Percentiles rank a stretch among this genome's conserved stretches.
These are phyloP conservation scores for Hirundichthys speculiger DNA, from an alignment of 2,113 vertebrate species.

Conservation along the genomic window DNA sequence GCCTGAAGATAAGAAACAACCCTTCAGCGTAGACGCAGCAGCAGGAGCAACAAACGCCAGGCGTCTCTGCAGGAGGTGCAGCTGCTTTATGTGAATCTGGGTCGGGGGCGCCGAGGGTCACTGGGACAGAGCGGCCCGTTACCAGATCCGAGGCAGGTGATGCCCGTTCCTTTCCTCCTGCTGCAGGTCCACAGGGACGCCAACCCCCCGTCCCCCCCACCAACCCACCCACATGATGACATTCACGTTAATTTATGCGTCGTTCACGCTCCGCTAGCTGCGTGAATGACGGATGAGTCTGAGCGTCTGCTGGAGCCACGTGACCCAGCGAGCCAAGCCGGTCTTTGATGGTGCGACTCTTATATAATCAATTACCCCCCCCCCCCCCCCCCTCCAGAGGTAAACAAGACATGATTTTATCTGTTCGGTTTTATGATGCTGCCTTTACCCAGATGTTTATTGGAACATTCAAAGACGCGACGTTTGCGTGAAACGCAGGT, in stretches of 20 bases:
- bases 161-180: conserved; percentile 7
- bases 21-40: too few species aligned
- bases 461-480: too few species aligned
- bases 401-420: conserved; percentile 66
- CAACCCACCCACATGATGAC: not conserved
- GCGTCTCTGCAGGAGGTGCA: not conserved
- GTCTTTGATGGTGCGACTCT: not conserved
- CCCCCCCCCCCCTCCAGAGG: conserved; percentile 63
- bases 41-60: too few species aligned
- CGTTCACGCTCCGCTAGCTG: not conserved
- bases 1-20: too few species aligned
- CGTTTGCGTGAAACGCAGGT: too few species aligned
- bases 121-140: conserved; percentile 15
- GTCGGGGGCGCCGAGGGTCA: conserved; percentile 7
- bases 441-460: conserved; percentile 26
- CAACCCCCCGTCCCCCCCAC: too few species aligned
- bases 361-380: conserved; percentile 41
- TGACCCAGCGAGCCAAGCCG: conserved; percentile 4
- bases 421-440: conserved; percentile 63
- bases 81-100: conserved; percentile 36
- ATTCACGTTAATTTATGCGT: not conserved
- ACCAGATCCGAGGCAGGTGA: conserved; percentile 13
- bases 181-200: conserved; percentile 7
- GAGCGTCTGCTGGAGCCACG: not conserved
- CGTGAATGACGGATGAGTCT: conserved; percentile 9